A percentile compares a stretch with the other conserved stretches of the same genome.
phyloP scores from a whole-genome alignment of 2,888 invertebrate species.

The Eilema caniola region DNA sequence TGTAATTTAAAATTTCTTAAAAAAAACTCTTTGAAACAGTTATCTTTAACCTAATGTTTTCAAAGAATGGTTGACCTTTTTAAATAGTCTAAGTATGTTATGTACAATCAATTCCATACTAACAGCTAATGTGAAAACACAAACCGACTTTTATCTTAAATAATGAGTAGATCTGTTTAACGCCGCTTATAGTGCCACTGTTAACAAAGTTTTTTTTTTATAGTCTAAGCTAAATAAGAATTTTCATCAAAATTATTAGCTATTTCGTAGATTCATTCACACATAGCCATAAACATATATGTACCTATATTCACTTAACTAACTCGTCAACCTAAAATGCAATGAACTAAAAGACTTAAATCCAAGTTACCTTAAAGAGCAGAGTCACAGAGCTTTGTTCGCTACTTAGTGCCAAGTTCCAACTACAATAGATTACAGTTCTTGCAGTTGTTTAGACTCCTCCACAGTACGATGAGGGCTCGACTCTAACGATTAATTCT shows the following conservation, averaged over 20 bases:
- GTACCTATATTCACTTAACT: constrained; percentile 35
- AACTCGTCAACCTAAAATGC: constrained; percentile 44
- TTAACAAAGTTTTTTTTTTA: too few relatives aligned
- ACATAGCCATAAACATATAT: constrained; percentile 13
- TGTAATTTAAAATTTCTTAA: too few relatives aligned
- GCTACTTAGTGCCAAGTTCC: constrained; percentile 28
- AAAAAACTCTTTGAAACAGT: too few relatives aligned
- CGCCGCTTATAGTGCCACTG: too few relatives aligned
- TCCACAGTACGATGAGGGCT: constrained; percentile 45
- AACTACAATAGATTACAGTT: constrained; percentile 60
- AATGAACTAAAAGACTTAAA: constrained; percentile 49
- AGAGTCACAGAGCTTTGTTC: constrained; percentile 36
- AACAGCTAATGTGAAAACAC: too few relatives aligned
- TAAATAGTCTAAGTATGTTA: too few relatives aligned
- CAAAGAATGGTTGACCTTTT: too few relatives aligned
- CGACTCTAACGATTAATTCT: constrained; percentile 57
- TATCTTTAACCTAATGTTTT: too few relatives aligned
- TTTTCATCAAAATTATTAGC: background rate
- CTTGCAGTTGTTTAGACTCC: constrained; percentile 54
- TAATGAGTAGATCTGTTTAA: too few relatives aligned
- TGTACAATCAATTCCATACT: too few relatives aligned
- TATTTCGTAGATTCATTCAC: background rate
- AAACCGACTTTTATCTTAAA: too few relatives aligned
- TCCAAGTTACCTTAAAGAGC: constrained; percentile 38
- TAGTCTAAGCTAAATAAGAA: background rate